Conservation (phyloP, 2,113 vertebrate genomes). For the Bubo blakistoni region DNA sequence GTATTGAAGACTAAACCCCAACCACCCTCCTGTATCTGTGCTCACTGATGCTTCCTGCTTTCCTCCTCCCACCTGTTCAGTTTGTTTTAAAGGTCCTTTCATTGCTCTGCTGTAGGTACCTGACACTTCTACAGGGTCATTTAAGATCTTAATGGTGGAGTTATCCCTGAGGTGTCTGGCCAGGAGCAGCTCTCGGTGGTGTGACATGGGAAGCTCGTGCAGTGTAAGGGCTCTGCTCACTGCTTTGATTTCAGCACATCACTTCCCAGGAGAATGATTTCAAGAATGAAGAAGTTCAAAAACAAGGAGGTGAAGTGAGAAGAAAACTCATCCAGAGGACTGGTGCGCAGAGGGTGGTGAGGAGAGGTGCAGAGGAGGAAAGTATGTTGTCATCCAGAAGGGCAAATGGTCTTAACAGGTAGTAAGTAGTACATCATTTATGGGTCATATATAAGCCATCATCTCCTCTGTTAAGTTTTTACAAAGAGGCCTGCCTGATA, state of each 20-base stretch:
- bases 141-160: background rate
- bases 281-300: background rate
- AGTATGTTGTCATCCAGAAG: background rate
- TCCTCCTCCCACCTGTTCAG: background rate
- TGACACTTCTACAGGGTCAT: background rate
- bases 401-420: background rate
- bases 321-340: background rate
- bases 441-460: background rate
- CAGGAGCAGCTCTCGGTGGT: background rate
- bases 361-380: background rate
- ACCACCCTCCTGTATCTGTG: background rate
- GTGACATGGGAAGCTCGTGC: background rate
- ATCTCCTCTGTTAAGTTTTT: background rate
- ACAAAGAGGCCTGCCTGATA: background rate
- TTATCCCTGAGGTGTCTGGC: background rate
- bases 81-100: background rate
- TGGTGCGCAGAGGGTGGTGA: background rate
- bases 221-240: rapidly evolving
- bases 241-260: background rate
- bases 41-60: background rate
- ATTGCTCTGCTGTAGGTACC: background rate
- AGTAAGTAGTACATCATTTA: background rate
- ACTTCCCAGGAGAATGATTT: background rate
- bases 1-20: background rate
- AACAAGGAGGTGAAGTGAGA: background rate